Base-by-base conservation (phyloP, 2,797 vertebrate species). In the Mus spretus region DNA sequence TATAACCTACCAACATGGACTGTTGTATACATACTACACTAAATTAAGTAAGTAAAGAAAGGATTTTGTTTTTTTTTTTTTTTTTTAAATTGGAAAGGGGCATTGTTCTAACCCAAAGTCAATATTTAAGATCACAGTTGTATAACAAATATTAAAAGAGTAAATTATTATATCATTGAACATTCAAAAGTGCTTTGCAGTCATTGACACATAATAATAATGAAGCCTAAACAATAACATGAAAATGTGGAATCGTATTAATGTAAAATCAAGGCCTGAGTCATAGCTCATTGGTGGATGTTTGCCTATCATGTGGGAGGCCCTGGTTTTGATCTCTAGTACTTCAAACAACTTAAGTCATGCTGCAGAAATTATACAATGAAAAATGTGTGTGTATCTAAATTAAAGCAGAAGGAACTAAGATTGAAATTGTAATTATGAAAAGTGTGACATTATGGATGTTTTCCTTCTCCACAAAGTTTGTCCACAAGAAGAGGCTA, bases 131-230 rank as follows among this genome's bases (percentile, higher is more conserved):
- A n/a, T n/a, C 65, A 67, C 13, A 67, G 65, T n/a, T 67, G 14
- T n/a, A 67, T 67, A 17, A 31, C 37, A 74, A 72, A 40, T 57
- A 40, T 31, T 88, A 57, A 3, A 55, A 19, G 8, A 74, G 17
- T 44, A 31, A 31, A 34, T 94, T 93, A 91, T 59, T 84, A 91
- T 19, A 59, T 82, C 24, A 1, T 61, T 88, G 55, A 70, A 61
- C 19, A 63, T 63, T 77, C 26, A 80, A 50, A 65, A 89, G 59
- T 90, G 20, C 31, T 92, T 92, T 89, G 37, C 15, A 89, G 81
- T 4, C 67, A 91, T n/a, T 96, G 72, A 92, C 89, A 63, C 90
- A n/a, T 34, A 77, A 37, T 37, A 95, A 57, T 24, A 28, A 90
- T 89, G 8, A 31, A 91, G 44, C 67, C 13, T 57, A 26, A 83